Conservation (phyloP, 1,140 invertebrate genomes). For the Listronotus oregonensis region DNA sequence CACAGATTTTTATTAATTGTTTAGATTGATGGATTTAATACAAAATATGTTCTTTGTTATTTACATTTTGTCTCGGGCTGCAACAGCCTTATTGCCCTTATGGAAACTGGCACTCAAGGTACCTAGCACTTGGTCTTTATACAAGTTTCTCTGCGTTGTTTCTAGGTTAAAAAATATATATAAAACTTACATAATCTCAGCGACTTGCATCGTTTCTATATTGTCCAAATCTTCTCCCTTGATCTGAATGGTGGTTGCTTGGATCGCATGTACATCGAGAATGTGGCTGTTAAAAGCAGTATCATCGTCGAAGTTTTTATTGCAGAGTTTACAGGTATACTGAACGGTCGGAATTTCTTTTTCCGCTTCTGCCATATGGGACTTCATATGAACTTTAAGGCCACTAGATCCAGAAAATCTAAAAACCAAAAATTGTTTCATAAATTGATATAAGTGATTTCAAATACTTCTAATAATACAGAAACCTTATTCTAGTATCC, state of each 20-base stretch:
- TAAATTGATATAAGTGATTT: conserved; percentile 3
- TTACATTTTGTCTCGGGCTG: too few species aligned
- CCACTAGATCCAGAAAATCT: too few species aligned
- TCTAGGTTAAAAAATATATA: too few species aligned
- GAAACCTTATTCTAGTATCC: not conserved
- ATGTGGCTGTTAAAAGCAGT: conserved; percentile 22
- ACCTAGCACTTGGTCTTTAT: too few species aligned
- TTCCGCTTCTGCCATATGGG: conserved; percentile 61
- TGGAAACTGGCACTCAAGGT: too few species aligned
- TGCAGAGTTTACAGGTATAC: conserved; percentile 81
- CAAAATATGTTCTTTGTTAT: too few species aligned
- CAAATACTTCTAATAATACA: conserved; percentile 1
- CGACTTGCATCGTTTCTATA: conserved; percentile 52
- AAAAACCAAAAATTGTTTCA: not conserved
- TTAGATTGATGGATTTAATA: too few species aligned
- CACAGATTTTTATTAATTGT: too few species aligned
- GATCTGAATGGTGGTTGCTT: conserved; percentile 60
- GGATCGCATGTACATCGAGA: conserved; percentile 26
- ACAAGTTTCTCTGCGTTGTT: too few species aligned
- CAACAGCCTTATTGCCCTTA: too few species aligned
- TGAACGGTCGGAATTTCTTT: conserved; percentile 56
- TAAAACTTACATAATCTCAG: conserved; percentile 51
- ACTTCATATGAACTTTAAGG: conserved; percentile 11
- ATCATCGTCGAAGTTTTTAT: conserved; percentile 65
- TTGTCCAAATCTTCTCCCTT: conserved; percentile 40